A percentile compares a stretch with the other conserved stretches of the same genome.
Conservation (phyloP, 2,797 vertebrate genomes). For the Cichlasoma orientale region DNA sequence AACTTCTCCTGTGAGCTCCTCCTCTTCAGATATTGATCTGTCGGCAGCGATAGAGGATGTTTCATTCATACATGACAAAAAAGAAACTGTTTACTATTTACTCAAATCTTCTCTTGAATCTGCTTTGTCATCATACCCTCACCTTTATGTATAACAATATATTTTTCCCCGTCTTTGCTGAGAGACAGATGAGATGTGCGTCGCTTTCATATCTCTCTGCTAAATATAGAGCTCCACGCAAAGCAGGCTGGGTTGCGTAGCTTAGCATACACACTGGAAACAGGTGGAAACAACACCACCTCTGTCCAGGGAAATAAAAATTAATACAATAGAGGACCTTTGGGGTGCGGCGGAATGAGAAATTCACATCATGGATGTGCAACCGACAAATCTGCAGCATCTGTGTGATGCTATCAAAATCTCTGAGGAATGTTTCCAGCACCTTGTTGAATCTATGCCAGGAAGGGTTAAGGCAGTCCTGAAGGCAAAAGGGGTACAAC, state of each 20-base stretch:
- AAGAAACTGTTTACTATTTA: not conserved
- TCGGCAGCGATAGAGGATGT: not conserved
- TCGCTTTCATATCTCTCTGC: not conserved
- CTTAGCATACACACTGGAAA: not conserved
- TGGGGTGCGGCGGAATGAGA: too few species aligned
- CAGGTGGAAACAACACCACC: not conserved
- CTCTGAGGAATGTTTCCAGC: too few species aligned
- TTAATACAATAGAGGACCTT: not conserved
- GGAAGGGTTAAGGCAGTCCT: too few species aligned
- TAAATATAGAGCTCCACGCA: not conserved
- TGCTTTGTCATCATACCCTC: not conserved
- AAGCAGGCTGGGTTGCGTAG: not conserved
- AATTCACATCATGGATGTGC: too few species aligned
- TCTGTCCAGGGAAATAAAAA: not conserved
- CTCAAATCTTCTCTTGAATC: not conserved
- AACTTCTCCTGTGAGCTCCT: not conserved
- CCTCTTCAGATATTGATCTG: not conserved
- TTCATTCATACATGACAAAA: not conserved
- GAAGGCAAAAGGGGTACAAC: too few species aligned
- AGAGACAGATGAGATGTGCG: not conserved
- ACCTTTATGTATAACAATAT: not conserved
- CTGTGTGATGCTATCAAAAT: too few species aligned
- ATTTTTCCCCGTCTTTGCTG: not conserved
- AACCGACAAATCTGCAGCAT: too few species aligned
- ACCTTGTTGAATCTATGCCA: too few species aligned